Percentiles rank a stretch among this genome's conserved stretches.
Evolutionary conservation across 2,888 invertebrate species (phyloP).

Genomic region (Tetramorium bicarinatum): DNA sequence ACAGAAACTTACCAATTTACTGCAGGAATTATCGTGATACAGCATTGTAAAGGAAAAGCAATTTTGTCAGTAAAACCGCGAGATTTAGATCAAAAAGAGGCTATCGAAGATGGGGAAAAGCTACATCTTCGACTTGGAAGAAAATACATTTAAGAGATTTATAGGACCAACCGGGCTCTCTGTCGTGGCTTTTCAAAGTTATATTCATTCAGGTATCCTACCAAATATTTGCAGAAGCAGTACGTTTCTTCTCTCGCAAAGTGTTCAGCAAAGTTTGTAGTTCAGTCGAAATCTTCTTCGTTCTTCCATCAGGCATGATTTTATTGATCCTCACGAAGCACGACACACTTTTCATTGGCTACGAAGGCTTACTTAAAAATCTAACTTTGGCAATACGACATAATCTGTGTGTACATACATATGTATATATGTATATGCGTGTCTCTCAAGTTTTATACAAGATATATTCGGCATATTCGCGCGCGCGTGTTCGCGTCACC

Average conservation of each 20-base stretch:
- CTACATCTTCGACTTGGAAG: background rate
- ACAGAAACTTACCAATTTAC: conserved; percentile 1
- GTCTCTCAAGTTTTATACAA: background rate
- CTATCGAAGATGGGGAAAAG: background rate
- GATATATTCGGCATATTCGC: background rate
- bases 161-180: background rate
- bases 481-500: background rate
- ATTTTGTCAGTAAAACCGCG: background rate
- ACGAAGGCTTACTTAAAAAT: conserved; percentile 77
- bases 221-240: conserved; percentile 12
- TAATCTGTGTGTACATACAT: conserved; percentile 24
- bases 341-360: conserved; percentile 58
- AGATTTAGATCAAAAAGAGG: background rate
- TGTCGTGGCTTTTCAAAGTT: conserved; percentile 31
- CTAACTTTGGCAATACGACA: conserved; percentile 82
- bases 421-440: no score
- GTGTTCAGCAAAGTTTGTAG: conserved; percentile 4
- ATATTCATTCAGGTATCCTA: conserved; percentile 23
- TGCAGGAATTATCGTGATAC: background rate
- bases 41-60: background rate
- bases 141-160: conserved; percentile 25
- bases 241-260: background rate
- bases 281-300: conserved; percentile 36
- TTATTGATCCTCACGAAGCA: conserved; percentile 53
- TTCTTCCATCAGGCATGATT: conserved; percentile 27